Conservation (phyloP, 2,797 vertebrate genomes). For the Chelidonichthys spinosus region DNA sequence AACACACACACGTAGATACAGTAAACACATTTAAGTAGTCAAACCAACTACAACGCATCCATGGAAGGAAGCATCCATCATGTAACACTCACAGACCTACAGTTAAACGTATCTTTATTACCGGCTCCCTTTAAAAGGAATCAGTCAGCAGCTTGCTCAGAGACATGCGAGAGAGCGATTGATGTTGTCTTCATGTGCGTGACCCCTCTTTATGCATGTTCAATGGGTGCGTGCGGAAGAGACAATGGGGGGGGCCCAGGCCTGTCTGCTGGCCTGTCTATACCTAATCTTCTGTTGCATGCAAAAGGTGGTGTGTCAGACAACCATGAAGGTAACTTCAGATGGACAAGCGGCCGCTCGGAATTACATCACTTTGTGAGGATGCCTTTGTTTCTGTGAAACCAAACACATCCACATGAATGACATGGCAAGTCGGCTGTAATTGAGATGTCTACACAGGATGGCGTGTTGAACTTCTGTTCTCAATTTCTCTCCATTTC, state of each 20-base stretch:
- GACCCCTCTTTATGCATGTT: constrained; percentile 62
- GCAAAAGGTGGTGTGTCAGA: constrained; percentile 89
- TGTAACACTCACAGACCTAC: constrained; percentile 46
- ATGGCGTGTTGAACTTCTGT: constrained; percentile 69
- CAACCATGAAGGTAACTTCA: constrained; percentile 88
- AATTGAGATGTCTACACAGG: constrained; percentile 75
- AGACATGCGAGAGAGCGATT: constrained; percentile 34
- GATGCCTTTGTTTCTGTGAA: constrained; percentile 78
- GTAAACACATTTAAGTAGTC: constrained; percentile 15
- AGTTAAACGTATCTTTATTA: constrained; percentile 49
- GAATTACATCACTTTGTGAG: constrained; percentile 71
- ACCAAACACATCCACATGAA: constrained; percentile 74
- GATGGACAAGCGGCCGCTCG: constrained; percentile 49
- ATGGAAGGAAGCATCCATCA: constrained; percentile 24
- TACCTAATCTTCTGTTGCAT: constrained; percentile 83
- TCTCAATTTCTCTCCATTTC: constrained; percentile 65
- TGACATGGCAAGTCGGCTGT: constrained; percentile 70
- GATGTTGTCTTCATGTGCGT: constrained; percentile 67
- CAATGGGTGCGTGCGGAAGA: constrained; percentile 60
- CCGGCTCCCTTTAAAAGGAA: constrained; percentile 48
- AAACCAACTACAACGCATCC: constrained; percentile 13
- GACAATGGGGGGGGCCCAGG: constrained; percentile 53
- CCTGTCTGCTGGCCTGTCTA: constrained; percentile 57
- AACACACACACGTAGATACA: neutral
- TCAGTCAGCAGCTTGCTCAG: constrained; percentile 60